A percentile compares a stretch with the other conserved stretches of the same genome.
Conservation (phyloP, 2,113 vertebrate species). For the Thermophis baileyi region DNA sequence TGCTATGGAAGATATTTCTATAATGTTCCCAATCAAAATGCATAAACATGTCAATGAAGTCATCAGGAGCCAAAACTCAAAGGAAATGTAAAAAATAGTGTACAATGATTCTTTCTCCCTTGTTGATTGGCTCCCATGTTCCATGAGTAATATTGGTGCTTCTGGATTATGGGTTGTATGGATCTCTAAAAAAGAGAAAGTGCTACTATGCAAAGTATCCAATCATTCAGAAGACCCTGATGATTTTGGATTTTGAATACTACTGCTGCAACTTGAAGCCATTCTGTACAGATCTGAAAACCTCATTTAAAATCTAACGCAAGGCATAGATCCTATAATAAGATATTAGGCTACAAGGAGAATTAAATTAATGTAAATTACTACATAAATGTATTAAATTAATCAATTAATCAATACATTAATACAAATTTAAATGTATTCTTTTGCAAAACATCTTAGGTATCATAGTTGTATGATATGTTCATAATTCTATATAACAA, state of each 20-base stretch:
- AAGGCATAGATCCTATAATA: background rate
- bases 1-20: background rate
- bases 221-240: background rate
- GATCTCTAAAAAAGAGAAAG: background rate
- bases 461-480: background rate
- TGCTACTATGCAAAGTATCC: background rate
- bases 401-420: background rate
- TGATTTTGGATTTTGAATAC: background rate
- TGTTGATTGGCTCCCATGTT: background rate
- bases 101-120: background rate
- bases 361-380: background rate
- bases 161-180: background rate
- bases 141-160: background rate
- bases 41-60: background rate
- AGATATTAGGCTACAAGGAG: background rate
- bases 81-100: background rate
- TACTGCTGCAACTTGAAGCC: background rate
- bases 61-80: background rate
- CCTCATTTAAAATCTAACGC: background rate
- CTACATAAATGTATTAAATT: background rate
- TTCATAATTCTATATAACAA: background rate
- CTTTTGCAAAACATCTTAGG: background rate
- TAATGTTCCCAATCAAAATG: background rate
- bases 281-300: background rate
- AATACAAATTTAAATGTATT: background rate